Base-by-base conservation (phyloP, 2,888 invertebrate genomes). In the Lasioglossum pauxillum region DNA sequence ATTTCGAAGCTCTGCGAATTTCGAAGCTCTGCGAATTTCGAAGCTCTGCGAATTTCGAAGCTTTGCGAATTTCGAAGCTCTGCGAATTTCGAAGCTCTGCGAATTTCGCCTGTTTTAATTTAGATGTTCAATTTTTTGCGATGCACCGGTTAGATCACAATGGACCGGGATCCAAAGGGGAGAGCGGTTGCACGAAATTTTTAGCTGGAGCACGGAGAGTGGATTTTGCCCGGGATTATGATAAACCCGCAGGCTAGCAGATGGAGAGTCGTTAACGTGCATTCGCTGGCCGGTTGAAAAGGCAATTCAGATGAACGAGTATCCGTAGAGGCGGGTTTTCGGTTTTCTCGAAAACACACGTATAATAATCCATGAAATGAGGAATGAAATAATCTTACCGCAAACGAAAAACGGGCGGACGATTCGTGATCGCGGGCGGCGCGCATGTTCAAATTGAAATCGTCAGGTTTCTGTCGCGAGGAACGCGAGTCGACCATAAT, bases 391-490 rank as follows among this genome's bases (percentile, higher is more conserved):
- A 85, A 78, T 87, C 86, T 83, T 87, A 53, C 86, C 83, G 67
- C 85, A 77, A 84, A 85, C 81, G 83, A 81, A 80, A 12, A 67
- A 16, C 77, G 44, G 75, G 49, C 49, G 78, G 72, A 77, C 82
- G 57, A 19, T 57, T 41, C 46, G 35, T 49, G 27, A 60, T 72
- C 76, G 7, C 64, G 64, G 23, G 19, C 41, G 46, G 69, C 19
- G 41, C 64, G 64, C 64, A 35, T 64, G 88, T 88, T 82, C 83
- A 76, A 86, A 86, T 88, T 83, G 85, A 88, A 80, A 86, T 88
- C 82, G 80, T 71, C 86, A 49, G 76, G 67, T 86, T 82, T 80
- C 83, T 82, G 71, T 38, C 44, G 78, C 31, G 60, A 79, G 83
- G 31, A 57, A 69, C 46, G 23, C 69, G 67, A 69, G 64, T 75